Conservation (phyloP, 35 echinoderm and acorn worm species). For the Apostichopus japonicus region DNA sequence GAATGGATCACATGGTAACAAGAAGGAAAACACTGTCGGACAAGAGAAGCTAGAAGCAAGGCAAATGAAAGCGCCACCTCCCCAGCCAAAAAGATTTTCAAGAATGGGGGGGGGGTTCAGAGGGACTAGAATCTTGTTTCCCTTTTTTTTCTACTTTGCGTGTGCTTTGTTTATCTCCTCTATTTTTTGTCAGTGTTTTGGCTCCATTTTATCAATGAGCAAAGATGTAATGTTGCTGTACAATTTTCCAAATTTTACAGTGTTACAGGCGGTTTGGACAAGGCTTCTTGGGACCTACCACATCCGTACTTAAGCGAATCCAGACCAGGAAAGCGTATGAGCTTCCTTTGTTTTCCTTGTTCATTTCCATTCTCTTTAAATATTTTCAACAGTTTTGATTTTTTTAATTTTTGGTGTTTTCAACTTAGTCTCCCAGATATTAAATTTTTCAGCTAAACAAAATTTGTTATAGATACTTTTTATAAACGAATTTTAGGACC, state of each 20-base stretch:
- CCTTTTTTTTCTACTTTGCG: not conserved
- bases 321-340: slow-evolving; percentile 58
- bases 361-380: slow-evolving; percentile 50
- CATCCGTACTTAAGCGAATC: slow-evolving; percentile 42
- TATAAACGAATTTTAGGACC: too few species aligned
- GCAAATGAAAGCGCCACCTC: too few species aligned
- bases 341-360: slow-evolving; percentile 60
- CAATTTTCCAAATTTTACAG: slow-evolving; percentile 64
- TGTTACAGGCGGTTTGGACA: slow-evolving; percentile 54
- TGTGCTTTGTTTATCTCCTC: slow-evolving; percentile 5
- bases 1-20: too few species aligned
- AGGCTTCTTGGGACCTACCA: slow-evolving; percentile 47
- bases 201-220: not conserved
- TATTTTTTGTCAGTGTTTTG: slow-evolving; percentile 3
- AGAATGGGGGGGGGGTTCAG: not conserved
- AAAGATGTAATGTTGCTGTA: slow-evolving; percentile 50
- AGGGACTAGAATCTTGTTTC: not conserved
- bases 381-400: not conserved
- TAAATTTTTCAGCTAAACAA: not conserved
- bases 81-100: too few species aligned
- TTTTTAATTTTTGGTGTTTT: slow-evolving; percentile 25
- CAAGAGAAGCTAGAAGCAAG: too few species aligned
- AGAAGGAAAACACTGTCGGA: too few species aligned
- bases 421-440: not conserved
- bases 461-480: too few species aligned